Evolutionary conservation across 1,140 invertebrate genomes (phyloP).

Genomic region (Heterodera schachtii): DNA sequence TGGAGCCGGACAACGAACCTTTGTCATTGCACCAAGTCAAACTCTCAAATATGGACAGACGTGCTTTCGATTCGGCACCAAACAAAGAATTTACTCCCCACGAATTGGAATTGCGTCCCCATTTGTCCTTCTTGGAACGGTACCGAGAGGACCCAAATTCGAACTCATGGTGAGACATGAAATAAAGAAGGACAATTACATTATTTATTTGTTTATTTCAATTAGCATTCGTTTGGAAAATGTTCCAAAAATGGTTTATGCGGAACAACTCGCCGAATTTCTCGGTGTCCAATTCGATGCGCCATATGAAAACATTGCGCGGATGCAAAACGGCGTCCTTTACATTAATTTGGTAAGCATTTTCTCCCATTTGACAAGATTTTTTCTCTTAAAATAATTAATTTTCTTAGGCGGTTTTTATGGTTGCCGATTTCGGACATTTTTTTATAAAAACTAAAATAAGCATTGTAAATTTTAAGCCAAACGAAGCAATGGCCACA

Average conservation of each 20-base stretch:
- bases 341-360: conserved; percentile 3
- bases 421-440: neutral
- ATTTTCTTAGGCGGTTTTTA: too few species aligned
- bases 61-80: conserved; percentile 4
- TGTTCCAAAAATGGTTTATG: conserved; percentile 23
- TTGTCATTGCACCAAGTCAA: neutral
- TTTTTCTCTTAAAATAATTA: too few species aligned
- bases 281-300: conserved; percentile 21
- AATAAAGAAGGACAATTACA: neutral
- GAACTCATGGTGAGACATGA: neutral
- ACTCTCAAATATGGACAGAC: neutral
- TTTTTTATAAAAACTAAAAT: neutral
- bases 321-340: conserved; percentile 11
- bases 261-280: conserved; percentile 24
- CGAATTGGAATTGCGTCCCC: conserved; percentile 12
- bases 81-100: conserved; percentile 5
- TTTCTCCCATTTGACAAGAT: too few species aligned
- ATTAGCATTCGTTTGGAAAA: conserved; percentile 22
- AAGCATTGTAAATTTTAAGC: neutral
- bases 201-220: neutral
- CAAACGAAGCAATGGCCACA: conserved; percentile 19
- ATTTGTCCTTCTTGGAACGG: conserved; percentile 19
- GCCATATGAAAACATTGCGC: conserved; percentile 23
- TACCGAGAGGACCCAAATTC: conserved; percentile 6
- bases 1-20: conserved; percentile 16